These are phyloP conservation scores for Antheraea mylitta DNA, from an alignment of 1,140 invertebrate species.

Conservation along the genomic window DNA sequence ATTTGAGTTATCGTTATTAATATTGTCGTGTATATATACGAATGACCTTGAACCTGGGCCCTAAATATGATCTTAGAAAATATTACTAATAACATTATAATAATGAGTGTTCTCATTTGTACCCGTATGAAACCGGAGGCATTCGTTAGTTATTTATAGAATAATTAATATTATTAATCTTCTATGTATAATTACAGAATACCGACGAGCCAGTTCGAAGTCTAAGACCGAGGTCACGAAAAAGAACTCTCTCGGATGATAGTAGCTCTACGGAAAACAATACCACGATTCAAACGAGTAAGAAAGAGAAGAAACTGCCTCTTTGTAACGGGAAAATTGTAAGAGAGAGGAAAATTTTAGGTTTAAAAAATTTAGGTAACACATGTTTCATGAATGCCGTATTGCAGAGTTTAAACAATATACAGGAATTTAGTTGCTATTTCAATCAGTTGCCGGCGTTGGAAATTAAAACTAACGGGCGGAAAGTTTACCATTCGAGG, in stretches of 20 bases:
- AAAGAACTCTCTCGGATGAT: constrained; percentile 81
- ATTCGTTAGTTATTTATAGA: neutral
- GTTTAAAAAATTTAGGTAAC: constrained; percentile 91
- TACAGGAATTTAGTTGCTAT: constrained; percentile 91
- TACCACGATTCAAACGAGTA: constrained; percentile 47
- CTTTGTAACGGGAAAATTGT: constrained; percentile 62
- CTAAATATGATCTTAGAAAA: too few relatives aligned
- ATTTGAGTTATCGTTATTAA: too few relatives aligned
- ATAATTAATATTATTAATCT: neutral
- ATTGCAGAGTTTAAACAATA: constrained; percentile 91
- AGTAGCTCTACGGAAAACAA: constrained; percentile 79
- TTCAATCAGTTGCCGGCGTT: constrained; percentile 89
- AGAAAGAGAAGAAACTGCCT: constrained; percentile 71
- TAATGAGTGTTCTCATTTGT: too few relatives aligned
- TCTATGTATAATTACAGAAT: constrained; percentile 39
- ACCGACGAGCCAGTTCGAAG: constrained; percentile 79
- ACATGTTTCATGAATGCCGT: constrained; percentile 96
- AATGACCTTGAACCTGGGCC: too few relatives aligned
- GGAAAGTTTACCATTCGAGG: constrained; percentile 82
- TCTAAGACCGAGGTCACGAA: constrained; percentile 80
- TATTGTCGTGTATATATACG: too few relatives aligned
- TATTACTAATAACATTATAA: too few relatives aligned
- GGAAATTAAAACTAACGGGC: constrained; percentile 82
- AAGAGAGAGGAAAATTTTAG: constrained; percentile 85
- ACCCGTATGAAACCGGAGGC: too few relatives aligned